Conservation (phyloP, 1,140 invertebrate genomes). For the Drusus annulatus region DNA sequence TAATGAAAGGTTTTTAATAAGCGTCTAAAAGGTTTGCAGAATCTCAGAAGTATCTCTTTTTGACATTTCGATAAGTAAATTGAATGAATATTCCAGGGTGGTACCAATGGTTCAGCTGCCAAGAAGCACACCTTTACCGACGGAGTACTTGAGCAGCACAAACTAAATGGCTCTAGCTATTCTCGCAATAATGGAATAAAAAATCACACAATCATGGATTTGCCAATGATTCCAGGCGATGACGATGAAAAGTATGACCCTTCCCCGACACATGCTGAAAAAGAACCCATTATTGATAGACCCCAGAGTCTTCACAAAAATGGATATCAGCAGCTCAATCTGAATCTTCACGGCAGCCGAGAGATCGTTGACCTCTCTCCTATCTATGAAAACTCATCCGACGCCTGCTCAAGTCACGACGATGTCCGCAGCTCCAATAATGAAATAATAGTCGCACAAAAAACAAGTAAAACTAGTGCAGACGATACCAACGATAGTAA, state of each 20-base stretch:
- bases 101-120: constrained; percentile 63
- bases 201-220: constrained; percentile 69
- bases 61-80: constrained; percentile 13
- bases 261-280: constrained; percentile 58
- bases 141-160: constrained; percentile 67
- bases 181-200: constrained; percentile 70
- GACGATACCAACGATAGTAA: constrained; percentile 68
- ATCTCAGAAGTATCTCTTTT: no score
- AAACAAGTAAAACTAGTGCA: constrained; percentile 64
- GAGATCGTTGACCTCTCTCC: constrained; percentile 70
- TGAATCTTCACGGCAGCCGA: constrained; percentile 64
- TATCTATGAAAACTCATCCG: constrained; percentile 71
- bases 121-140: constrained; percentile 67
- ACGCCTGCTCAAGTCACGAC: constrained; percentile 70
- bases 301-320: constrained; percentile 64
- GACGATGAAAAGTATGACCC: constrained; percentile 67
- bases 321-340: constrained; percentile 68
- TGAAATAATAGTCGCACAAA: constrained; percentile 64
- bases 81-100: constrained; percentile 60
- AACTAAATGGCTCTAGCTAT: constrained; percentile 66
- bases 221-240: constrained; percentile 70
- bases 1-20: background rate
- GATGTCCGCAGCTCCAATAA: constrained; percentile 64
- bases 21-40: background rate
- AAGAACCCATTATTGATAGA: constrained; percentile 51